A percentile compares a stretch with the other conserved stretches of the same genome.
Conservation (phyloP, 2,888 invertebrate species). For the Nowickia ferox region DNA sequence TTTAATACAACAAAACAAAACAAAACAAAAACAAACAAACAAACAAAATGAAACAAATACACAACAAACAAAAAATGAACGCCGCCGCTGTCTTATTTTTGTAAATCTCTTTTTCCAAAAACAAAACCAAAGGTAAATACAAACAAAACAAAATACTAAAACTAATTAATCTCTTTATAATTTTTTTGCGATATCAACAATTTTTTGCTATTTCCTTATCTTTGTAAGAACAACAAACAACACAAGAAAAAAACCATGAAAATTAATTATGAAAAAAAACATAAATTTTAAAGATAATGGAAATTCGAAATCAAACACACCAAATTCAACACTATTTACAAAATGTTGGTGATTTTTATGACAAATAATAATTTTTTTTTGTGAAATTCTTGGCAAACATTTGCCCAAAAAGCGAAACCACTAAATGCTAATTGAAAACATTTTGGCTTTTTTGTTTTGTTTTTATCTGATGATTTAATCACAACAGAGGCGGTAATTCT, state of each 20-base stretch:
- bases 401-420: too few relatives aligned
- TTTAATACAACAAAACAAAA: slow-evolving; percentile 68
- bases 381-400: too few relatives aligned
- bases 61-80: slow-evolving; percentile 70
- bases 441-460: too few relatives aligned
- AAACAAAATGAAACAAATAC: slow-evolving; percentile 62
- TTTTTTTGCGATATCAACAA: slow-evolving; percentile 82
- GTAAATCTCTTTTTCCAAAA: slow-evolving; percentile 71
- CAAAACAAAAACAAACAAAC: slow-evolving; percentile 61
- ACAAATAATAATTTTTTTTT: not conserved
- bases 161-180: slow-evolving; percentile 48
- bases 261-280: slow-evolving; percentile 60
- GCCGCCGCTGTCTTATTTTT: slow-evolving; percentile 77
- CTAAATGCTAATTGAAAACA: too few relatives aligned
- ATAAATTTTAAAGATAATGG: slow-evolving; percentile 32
- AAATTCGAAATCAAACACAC: slow-evolving; percentile 18
- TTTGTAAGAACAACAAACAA: slow-evolving; percentile 63
- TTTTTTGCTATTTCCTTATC: slow-evolving; percentile 79
- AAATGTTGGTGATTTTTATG: not conserved
- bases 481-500: too few relatives aligned
- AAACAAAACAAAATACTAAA: slow-evolving; percentile 45
- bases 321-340: slow-evolving; percentile 32
- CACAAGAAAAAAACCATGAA: slow-evolving; percentile 64
- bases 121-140: slow-evolving; percentile 48
- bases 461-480: too few relatives aligned